These are phyloP conservation scores for Glareola pratincola DNA, from an alignment of 2,113 vertebrate genomes.

Conservation along the genomic window DNA sequence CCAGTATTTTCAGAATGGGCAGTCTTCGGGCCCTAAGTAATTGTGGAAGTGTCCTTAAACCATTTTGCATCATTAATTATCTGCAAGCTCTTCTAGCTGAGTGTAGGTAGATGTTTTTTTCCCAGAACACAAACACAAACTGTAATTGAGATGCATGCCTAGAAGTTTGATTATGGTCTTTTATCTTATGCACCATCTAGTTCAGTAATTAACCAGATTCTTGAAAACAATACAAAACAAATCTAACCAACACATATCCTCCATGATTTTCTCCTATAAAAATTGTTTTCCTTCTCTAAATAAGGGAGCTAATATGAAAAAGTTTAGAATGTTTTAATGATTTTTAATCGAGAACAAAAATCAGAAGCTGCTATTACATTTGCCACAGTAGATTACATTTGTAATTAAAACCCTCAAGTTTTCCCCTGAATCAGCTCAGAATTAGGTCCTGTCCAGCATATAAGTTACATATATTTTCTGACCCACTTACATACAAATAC, in stretches of 20 bases:
- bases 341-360: neutral
- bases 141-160: neutral
- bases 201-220: neutral
- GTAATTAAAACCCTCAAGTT: neutral
- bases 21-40: neutral
- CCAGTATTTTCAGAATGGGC: neutral
- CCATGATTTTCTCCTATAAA: neutral
- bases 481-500: neutral
- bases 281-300: neutral
- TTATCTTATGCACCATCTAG: neutral
- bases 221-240: neutral
- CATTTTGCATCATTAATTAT: fast-evolving
- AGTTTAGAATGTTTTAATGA: neutral
- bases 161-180: neutral
- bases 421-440: neutral
- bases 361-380: neutral
- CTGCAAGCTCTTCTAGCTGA: neutral
- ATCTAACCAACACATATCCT: neutral
- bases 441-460: neutral
- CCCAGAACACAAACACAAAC: neutral
- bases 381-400: neutral
- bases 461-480: neutral
- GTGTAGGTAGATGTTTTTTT: neutral
- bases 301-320: neutral
- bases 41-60: neutral